These are phyloP conservation scores for Lasius platythorax DNA, from an alignment of 2,888 invertebrate species.

Conservation along the genomic window DNA sequence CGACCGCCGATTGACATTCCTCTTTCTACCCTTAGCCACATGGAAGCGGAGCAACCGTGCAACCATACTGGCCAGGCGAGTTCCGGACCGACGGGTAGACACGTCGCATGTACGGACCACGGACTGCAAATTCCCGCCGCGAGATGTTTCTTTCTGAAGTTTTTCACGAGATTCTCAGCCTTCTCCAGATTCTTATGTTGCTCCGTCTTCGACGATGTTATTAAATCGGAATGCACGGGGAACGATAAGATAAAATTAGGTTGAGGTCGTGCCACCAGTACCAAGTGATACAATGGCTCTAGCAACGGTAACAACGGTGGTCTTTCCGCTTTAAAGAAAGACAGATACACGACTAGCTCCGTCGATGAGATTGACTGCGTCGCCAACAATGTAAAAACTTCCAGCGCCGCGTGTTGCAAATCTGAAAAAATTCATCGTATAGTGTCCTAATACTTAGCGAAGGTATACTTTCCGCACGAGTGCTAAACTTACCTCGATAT, in stretches of 20 bases:
- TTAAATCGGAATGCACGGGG: constrained; percentile 81
- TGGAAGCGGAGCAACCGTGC: constrained; percentile 88
- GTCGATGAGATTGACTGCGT: constrained; percentile 87
- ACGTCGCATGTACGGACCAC: constrained; percentile 84
- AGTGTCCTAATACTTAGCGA: background rate
- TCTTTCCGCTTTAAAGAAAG: constrained; percentile 87
- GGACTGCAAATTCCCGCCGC: constrained; percentile 83
- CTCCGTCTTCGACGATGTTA: constrained; percentile 66
- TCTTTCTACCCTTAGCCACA: constrained; percentile 87
- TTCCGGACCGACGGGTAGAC: constrained; percentile 83
- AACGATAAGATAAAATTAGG: constrained; percentile 88
- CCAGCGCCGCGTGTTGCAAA: constrained; percentile 89
- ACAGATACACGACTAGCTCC: constrained; percentile 88
- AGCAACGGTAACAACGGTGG: constrained; percentile 88
- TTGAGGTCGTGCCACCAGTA: constrained; percentile 87
- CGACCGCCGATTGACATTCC: constrained; percentile 75
- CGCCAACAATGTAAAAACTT: constrained; percentile 88
- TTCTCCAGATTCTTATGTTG: constrained; percentile 80
- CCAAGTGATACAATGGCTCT: constrained; percentile 86
- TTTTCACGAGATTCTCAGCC: constrained; percentile 82
- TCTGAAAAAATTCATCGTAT: constrained; percentile 85
- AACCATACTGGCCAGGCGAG: constrained; percentile 89
- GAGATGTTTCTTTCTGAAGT: constrained; percentile 83
- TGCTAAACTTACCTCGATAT: constrained; percentile 77
- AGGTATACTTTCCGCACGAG: background rate